These are phyloP conservation scores for Sciurus vulgaris DNA, from an alignment of 2,797 vertebrate species.

Conservation along the genomic window DNA sequence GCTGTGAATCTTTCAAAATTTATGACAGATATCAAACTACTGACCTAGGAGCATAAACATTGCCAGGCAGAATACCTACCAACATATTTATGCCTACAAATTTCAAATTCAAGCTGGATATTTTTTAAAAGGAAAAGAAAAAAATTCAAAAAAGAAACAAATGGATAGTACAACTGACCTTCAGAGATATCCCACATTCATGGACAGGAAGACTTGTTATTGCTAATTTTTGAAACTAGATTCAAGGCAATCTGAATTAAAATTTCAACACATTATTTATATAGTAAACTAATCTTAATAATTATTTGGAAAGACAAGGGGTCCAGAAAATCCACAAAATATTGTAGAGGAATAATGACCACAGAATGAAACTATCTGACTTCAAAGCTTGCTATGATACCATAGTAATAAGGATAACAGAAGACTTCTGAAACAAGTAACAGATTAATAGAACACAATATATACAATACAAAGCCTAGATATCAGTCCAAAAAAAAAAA, in stretches of 20 bases:
- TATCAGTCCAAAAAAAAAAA: not conserved
- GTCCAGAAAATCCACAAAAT: not conserved
- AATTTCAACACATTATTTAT: not conserved
- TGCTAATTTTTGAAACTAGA: not conserved
- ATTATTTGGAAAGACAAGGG: not conserved
- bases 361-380: not conserved
- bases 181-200: not conserved
- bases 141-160: not conserved
- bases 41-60: not conserved
- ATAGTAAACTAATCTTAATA: not conserved
- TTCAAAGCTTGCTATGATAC: not conserved
- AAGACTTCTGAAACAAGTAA: not conserved
- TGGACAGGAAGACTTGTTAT: not conserved
- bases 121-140: not conserved
- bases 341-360: not conserved
- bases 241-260: not conserved
- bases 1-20: not conserved
- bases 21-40: not conserved
- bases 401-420: not conserved
- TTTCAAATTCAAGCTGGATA: not conserved
- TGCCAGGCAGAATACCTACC: not conserved
- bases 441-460: too few species aligned
- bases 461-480: not conserved
- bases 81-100: not conserved
- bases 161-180: not conserved